Evolutionary conservation across 2,113 vertebrate genomes (phyloP).

Genomic region (Rhadina sibilatrix): DNA sequence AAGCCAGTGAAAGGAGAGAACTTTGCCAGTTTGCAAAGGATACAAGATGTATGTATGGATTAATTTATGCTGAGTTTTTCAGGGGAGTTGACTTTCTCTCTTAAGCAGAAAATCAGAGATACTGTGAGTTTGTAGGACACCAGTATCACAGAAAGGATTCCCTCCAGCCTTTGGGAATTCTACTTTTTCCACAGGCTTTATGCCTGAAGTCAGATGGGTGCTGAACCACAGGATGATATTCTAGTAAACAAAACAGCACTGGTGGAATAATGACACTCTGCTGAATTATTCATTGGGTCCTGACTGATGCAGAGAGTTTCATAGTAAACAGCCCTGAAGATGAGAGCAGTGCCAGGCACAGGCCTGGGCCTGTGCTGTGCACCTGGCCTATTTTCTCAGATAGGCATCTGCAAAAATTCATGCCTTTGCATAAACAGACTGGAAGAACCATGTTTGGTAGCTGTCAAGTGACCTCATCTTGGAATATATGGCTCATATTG

Average conservation of each 20-base stretch:
- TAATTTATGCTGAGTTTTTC: not conserved
- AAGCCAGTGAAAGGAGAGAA: not conserved
- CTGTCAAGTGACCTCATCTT: not conserved
- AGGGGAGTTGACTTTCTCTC: not conserved
- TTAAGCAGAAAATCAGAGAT: not conserved
- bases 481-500: not conserved
- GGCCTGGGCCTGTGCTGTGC: not conserved
- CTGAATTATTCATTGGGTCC: conserved; percentile 57
- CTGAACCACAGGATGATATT: not conserved
- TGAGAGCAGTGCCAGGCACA: not conserved
- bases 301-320: conserved; percentile 29
- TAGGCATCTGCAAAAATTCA: not conserved
- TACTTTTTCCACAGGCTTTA: not conserved
- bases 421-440: not conserved
- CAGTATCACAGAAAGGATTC: not conserved
- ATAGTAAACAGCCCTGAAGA: not conserved
- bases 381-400: not conserved
- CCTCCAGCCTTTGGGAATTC: not conserved
- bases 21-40: not conserved
- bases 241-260: conserved; percentile 16
- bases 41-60: fast-evolving
- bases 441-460: not conserved
- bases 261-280: not conserved
- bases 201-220: not conserved
- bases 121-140: not conserved